A percentile compares a stretch with the other conserved stretches of the same genome.
phyloP scores from a whole-genome alignment of 2,113 vertebrate species.

The Xiphophorus couchianus region DNA sequence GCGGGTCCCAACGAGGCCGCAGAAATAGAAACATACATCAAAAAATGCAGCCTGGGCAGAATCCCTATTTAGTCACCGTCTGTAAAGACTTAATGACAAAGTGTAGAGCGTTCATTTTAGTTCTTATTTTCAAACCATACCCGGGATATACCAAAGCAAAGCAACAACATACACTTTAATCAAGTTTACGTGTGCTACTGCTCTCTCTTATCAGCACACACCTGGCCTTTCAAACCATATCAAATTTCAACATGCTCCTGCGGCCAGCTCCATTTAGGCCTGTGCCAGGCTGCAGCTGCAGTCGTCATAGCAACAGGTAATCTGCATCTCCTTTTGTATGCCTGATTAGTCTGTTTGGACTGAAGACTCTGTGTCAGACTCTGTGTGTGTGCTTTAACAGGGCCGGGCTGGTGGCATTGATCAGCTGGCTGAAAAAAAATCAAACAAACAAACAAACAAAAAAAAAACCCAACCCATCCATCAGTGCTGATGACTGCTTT shows the following conservation, averaged over 20 bases:
- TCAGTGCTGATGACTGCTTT: conserved; percentile 48
- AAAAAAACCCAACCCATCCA: conserved; percentile 23
- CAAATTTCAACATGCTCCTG: conserved; percentile 48
- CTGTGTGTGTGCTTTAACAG: conserved; percentile 48
- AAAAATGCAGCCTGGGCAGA: conserved; percentile 21
- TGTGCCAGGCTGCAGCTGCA: conserved; percentile 81
- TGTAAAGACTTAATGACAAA: not conserved
- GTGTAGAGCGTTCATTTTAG: not conserved
- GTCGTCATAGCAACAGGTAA: conserved; percentile 84
- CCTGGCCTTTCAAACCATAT: conserved; percentile 51
- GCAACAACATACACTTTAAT: not conserved
- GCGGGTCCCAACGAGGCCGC: conserved; percentile 64
- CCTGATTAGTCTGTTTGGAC: conserved; percentile 70
- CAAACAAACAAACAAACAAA: no score
- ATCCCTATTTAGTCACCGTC: not conserved
- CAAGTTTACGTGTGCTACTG: conserved; percentile 14
- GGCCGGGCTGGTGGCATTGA: conserved; percentile 47
- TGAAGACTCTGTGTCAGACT: conserved; percentile 35
- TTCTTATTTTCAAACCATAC: not conserved
- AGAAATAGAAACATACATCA: conserved; percentile 53
- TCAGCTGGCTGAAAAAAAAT: conserved; percentile 51
- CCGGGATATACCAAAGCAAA: not conserved
- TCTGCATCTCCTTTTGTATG: conserved; percentile 80
- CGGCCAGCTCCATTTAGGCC: conserved; percentile 45
- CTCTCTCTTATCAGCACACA: conserved; percentile 38